These are phyloP conservation scores for Jordanella pulchra DNA, from an alignment of 2,797 vertebrate species.

Conservation along the genomic window DNA sequence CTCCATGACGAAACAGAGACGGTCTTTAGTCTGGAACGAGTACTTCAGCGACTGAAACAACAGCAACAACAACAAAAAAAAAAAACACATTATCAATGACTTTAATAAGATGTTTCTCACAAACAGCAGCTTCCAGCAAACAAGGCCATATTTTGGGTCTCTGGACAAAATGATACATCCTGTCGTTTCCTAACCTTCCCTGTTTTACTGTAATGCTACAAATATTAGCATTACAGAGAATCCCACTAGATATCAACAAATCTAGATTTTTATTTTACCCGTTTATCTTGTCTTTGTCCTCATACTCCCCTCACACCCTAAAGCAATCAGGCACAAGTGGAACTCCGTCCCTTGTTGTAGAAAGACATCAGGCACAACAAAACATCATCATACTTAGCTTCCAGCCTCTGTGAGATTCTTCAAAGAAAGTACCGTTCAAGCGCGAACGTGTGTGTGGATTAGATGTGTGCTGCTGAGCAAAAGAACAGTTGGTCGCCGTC, in stretches of 20 bases:
- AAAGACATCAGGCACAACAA: slow-evolving; percentile 41
- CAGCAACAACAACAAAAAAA: slow-evolving; percentile 53
- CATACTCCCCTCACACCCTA: neutral
- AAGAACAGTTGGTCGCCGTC: slow-evolving; percentile 64
- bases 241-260: slow-evolving; percentile 7
- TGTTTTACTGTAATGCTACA: slow-evolving; percentile 12
- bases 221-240: neutral
- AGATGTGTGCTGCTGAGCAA: slow-evolving; percentile 49
- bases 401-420: slow-evolving; percentile 43
- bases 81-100: neutral
- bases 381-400: slow-evolving; percentile 41
- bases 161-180: neutral
- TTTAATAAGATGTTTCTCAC: neutral
- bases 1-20: slow-evolving; percentile 98
- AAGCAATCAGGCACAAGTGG: slow-evolving; percentile 22
- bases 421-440: slow-evolving; percentile 21
- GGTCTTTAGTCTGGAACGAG: slow-evolving; percentile 98
- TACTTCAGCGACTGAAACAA: slow-evolving; percentile 95
- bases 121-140: neutral
- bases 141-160: neutral
- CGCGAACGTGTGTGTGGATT: slow-evolving; percentile 5
- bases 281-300: slow-evolving; percentile 3
- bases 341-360: slow-evolving; percentile 25
- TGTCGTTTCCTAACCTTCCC: neutral
- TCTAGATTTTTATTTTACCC: slow-evolving; percentile 10